Evolutionary conservation across 2,797 vertebrate species (phyloP), one percentile per base, ranked within the genome.

Genomic region (Luscinia luscinia): DNA sequence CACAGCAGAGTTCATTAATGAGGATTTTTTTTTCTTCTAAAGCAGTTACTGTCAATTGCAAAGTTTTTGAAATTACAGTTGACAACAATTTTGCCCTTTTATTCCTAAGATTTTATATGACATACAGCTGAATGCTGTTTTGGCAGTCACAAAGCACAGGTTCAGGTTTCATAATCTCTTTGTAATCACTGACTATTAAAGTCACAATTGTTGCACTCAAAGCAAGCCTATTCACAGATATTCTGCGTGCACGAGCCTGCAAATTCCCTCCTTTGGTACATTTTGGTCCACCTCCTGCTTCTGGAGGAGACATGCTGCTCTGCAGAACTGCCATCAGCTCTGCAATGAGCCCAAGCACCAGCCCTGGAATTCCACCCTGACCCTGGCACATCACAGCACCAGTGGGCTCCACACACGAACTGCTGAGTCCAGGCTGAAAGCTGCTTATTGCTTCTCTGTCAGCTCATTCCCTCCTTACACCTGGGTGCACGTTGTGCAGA

Each of bases 1-100:
- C 34, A 73, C 84, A 72, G 41, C 61, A 73, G 67, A 76, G 27
- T 34, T 89, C 83, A 82, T 76, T 92, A 95, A 91, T 80, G 51
- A 94, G 28, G 45, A 76, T 8, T 52, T 43, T 46, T 46, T 45
- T 76, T 57, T 40, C 32, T 64, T 43, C 68, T 70, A 12, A 80
- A 34, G 81, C 49, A 86, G 52, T 52, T 63, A 81, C 54, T 48
- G 48, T 94, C 80, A 95, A 67, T 82, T 30, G 32, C 15, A 9
- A 86, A 49, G 34, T 43, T 80, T 66, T 45, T 86, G 63, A 80
- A 94, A 40, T n/a, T 63, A 69, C 40, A 84, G 48, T 32, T 73
- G 57, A 79, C 83, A 91, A 66, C 9, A 74, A 30, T 52, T 69
- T 84, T 45, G 13, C 57, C 40, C 80, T 93, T 95, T 58, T 84